Evolutionary conservation across 1,140 invertebrate genomes (phyloP).

Genomic region (Lasaia peninsularis): DNA sequence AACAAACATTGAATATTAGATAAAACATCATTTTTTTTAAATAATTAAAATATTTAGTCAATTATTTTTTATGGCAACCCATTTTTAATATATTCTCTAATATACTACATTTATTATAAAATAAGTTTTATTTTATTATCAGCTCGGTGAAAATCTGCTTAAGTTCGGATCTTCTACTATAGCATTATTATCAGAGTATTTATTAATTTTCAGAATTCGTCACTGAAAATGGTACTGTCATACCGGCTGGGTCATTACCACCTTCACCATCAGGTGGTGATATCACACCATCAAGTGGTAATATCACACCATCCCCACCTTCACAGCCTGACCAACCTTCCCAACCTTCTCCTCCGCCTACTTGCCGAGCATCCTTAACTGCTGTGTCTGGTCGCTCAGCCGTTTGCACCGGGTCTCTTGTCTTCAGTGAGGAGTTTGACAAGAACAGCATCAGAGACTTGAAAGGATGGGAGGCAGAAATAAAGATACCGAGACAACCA

Average conservation of each 20-base stretch:
- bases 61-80: too few relatives aligned
- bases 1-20: too few relatives aligned
- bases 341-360: slow-evolving; percentile 19
- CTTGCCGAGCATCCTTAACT: slow-evolving; percentile 41
- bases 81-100: too few relatives aligned
- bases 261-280: slow-evolving; percentile 10
- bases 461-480: slow-evolving; percentile 63
- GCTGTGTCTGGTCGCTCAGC: slow-evolving; percentile 32
- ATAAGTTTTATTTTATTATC: too few relatives aligned
- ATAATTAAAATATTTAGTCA: too few relatives aligned
- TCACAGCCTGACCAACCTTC: slow-evolving; percentile 11
- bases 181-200: too few relatives aligned
- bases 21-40: too few relatives aligned
- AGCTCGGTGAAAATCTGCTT: too few relatives aligned
- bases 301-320: slow-evolving; percentile 16
- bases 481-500: slow-evolving; percentile 70
- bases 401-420: slow-evolving; percentile 71
- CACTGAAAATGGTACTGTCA: slow-evolving; percentile 45
- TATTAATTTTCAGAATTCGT: slow-evolving; percentile 55
- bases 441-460: slow-evolving; percentile 43
- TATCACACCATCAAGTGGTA: too few relatives aligned
- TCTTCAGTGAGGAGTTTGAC: slow-evolving; percentile 77
- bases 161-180: too few relatives aligned
- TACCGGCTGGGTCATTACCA: slow-evolving; percentile 24
- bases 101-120: too few relatives aligned